Evolutionary conservation across 2,113 vertebrate species (phyloP).

Genomic region (Vicugna pacos): DNA sequence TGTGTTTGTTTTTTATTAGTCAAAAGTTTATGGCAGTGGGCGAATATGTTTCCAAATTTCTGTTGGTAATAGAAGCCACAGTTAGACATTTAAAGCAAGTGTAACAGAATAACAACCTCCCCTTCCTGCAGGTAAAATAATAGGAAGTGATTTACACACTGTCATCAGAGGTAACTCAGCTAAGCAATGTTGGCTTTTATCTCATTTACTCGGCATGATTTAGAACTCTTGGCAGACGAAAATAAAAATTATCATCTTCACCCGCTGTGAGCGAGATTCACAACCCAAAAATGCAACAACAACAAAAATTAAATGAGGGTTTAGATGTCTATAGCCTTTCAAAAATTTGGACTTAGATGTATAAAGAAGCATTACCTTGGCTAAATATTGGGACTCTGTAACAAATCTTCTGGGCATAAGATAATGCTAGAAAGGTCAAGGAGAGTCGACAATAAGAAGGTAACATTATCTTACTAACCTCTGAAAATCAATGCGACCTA

Average conservation of each 20-base stretch:
- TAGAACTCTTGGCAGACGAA: slow-evolving; percentile 47
- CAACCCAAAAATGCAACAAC: not conserved
- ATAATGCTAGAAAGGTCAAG: not conserved
- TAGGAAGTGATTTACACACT: slow-evolving; percentile 59
- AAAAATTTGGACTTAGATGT: not conserved
- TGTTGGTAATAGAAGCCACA: slow-evolving; percentile 53
- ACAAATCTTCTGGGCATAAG: not conserved
- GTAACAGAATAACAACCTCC: slow-evolving; percentile 9
- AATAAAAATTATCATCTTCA: not conserved
- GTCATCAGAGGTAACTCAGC: not conserved
- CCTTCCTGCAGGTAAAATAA: slow-evolving; percentile 59
- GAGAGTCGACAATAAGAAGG: not conserved
- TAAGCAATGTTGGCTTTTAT: slow-evolving; percentile 19
- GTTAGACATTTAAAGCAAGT: slow-evolving; percentile 54
- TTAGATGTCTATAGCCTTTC: not conserved
- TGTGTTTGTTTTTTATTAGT: slow-evolving; percentile 43
- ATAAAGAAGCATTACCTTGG: not conserved
- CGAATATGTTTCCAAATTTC: slow-evolving; percentile 50
- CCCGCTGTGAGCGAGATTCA: slow-evolving; percentile 4
- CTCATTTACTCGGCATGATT: not conserved
- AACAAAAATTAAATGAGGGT: not conserved
- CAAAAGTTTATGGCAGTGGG: slow-evolving; percentile 27
- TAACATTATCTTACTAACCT: not conserved
- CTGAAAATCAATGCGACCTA: not conserved
- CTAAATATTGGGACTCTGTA: not conserved